phyloP scores from a whole-genome alignment of 2,888 invertebrate species.

The Electrophaes corylata region DNA sequence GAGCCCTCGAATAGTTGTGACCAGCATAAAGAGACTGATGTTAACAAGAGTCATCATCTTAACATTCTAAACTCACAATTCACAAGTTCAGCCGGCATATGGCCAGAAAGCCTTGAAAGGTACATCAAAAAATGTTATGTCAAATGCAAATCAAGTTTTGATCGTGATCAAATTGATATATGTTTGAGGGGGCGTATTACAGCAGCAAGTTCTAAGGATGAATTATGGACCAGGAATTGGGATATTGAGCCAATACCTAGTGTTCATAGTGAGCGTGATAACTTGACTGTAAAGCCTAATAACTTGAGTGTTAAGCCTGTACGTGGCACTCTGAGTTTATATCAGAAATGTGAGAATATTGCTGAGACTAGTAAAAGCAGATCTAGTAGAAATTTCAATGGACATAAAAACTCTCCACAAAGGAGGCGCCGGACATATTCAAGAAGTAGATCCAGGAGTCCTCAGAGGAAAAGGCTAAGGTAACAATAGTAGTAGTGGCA shows the following conservation, averaged over 20 bases:
- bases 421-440: slow-evolving; percentile 66
- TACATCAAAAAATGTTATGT: slow-evolving; percentile 97
- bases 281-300: slow-evolving; percentile 86
- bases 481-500: slow-evolving; percentile 42
- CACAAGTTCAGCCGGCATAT: slow-evolving; percentile 82
- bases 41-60: slow-evolving; percentile 56
- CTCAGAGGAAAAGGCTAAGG: slow-evolving; percentile 79
- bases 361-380: slow-evolving; percentile 55
- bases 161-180: slow-evolving; percentile 97
- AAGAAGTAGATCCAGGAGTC: slow-evolving; percentile 76
- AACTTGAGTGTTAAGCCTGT: slow-evolving; percentile 86
- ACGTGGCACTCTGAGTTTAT: slow-evolving; percentile 82
- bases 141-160: slow-evolving; percentile 93
- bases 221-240: slow-evolving; percentile 97
- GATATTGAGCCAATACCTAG: slow-evolving; percentile 96
- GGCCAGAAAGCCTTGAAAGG: slow-evolving; percentile 91
- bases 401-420: slow-evolving; percentile 66
- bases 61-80: slow-evolving; percentile 66
- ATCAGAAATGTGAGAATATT: slow-evolving; percentile 80
- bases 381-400: slow-evolving; percentile 53
- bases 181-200: slow-evolving; percentile 97
- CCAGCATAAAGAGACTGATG: slow-evolving; percentile 49
- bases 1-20: slow-evolving; percentile 46
- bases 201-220: slow-evolving; percentile 93
- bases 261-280: slow-evolving; percentile 91